Base-by-base conservation (phyloP, 2,888 invertebrate species). In the Ornithoptera alexandrae region DNA sequence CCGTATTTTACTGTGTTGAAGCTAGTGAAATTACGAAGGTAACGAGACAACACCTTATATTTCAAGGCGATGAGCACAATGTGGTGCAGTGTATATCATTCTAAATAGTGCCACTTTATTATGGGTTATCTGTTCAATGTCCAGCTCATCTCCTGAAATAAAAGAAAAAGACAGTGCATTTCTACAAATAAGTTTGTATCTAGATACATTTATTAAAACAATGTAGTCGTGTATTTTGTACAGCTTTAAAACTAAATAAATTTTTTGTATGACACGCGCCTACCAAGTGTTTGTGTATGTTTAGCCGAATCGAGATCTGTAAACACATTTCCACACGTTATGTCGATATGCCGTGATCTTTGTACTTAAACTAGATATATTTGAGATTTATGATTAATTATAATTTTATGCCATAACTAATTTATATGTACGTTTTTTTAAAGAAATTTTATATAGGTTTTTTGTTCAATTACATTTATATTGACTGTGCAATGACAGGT, bases 391-490 rank as follows among this genome's bases (percentile, higher is more conserved):
- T 75, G 76, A 75, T 73, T 79, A 79, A 84, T 84, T 5, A 81
- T 86, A 85, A 86, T 88, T 88, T 70, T 87, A 91, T 90, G 91
- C 91, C 91, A 91, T 91, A 91, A 89, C 88, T 90, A 90, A 91
- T 90, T 89, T 90, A 89, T 88, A 84, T 78, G 78, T 84, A 84
- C 75, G 82, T 86, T 88, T 88, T 67, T 67, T 60, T 62, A 15
- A 50, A 66, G 59, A 87, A 82, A 77, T 84, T 84, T 88, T 87
- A 88, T 83, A 81, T 80, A 78, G 79, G 79, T 81, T 81, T 80
- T 69, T 67, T 67, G 5, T 63, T 81, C 79, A 82, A 84, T 81
- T 84, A 79, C 78, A 79, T 77, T 81, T 77, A 75, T 77, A 79
- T 82, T 82, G 78, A 79, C 74, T 79, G 80, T 80, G 72, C 73